A percentile compares a stretch with the other conserved stretches of the same genome.
Evolutionary conservation across 2,797 vertebrate species (phyloP).

Genomic region (Rhinichthys osculus): DNA sequence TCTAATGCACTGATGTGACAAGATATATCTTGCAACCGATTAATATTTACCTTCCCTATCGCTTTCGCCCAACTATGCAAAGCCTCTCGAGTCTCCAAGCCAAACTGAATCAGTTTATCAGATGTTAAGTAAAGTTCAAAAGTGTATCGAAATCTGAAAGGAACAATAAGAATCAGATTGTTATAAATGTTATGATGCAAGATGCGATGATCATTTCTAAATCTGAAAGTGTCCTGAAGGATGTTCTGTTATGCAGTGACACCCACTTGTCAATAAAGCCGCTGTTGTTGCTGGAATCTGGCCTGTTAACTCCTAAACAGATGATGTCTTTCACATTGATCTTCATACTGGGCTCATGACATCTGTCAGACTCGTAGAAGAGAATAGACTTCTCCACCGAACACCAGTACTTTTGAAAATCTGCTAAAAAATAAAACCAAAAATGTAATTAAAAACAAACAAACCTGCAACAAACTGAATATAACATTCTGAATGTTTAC

Average conservation of each 20-base stretch:
- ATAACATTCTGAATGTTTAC: neutral
- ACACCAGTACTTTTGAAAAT: conserved; percentile 89
- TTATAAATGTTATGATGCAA: neutral
- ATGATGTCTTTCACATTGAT: conserved; percentile 86
- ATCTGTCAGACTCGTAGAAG: conserved; percentile 86
- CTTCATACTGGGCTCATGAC: conserved; percentile 81
- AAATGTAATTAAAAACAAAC: neutral
- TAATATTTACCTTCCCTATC: conserved; percentile 81
- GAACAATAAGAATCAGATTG: neutral
- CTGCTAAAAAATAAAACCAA: conserved; percentile 65
- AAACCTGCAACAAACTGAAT: neutral
- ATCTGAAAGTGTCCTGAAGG: neutral
- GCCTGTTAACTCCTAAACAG: conserved; percentile 87
- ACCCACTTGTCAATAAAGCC: conserved; percentile 80
- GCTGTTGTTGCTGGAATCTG: conserved; percentile 69
- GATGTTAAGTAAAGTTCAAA: conserved; percentile 89
- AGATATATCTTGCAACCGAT: neutral
- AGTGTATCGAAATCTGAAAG: conserved; percentile 88
- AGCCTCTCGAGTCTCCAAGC: conserved; percentile 82
- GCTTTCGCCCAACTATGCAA: conserved; percentile 91
- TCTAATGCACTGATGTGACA: neutral
- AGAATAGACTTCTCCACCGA: conserved; percentile 83
- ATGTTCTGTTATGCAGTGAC: neutral
- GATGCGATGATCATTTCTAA: neutral
- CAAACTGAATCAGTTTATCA: conserved; percentile 90